Evolutionary conservation across 2,888 invertebrate genomes (phyloP).

Genomic region (Junonia oenone): DNA sequence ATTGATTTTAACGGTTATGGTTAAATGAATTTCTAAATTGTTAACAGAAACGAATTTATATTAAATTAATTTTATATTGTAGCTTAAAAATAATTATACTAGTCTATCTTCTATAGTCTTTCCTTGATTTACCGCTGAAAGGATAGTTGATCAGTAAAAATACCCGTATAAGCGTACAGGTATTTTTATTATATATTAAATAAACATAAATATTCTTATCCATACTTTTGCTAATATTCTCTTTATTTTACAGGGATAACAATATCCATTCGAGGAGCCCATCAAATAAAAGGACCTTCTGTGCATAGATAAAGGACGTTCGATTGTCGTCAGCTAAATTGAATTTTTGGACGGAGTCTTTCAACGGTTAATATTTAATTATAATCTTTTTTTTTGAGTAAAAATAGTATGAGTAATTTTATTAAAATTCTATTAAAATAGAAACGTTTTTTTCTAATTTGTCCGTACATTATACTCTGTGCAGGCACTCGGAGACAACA

Average conservation of each 20-base stretch:
- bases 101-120: no score
- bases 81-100: no score
- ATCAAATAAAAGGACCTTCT: constrained; percentile 76
- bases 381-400: no score
- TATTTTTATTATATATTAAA: no score
- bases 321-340: constrained; percentile 70
- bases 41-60: not conserved
- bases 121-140: no score
- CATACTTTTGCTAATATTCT: constrained; percentile 44
- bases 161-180: no score
- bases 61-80: no score
- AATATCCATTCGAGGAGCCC: constrained; percentile 55
- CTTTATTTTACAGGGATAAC: constrained; percentile 52
- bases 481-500: constrained; percentile 27
- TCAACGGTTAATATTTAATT: constrained; percentile 53
- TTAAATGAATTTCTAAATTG: no score
- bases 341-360: constrained; percentile 69
- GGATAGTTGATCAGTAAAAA: no score
- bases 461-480: constrained; percentile 15
- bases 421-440: not conserved
- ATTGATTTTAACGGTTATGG: not conserved
- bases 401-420: not conserved
- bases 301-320: constrained; percentile 75
- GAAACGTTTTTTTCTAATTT: constrained; percentile 24
- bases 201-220: constrained; percentile 34